A percentile compares a stretch with the other conserved stretches of the same genome.
phyloP scores from a whole-genome alignment of 1,140 invertebrate genomes.

The Drosophila oshimai region DNA sequence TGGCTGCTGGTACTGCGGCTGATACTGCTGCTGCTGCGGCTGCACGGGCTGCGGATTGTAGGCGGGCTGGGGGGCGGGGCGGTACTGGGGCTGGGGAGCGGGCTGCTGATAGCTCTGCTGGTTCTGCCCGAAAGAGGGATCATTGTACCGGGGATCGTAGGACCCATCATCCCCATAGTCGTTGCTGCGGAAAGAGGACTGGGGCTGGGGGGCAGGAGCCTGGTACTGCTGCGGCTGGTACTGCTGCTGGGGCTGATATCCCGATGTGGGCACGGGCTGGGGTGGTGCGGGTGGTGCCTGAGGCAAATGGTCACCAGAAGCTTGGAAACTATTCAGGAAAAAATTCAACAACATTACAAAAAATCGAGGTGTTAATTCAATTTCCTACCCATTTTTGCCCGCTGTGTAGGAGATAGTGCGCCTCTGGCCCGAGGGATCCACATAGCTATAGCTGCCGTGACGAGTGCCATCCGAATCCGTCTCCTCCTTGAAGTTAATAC shows the following conservation, averaged over 20 bases:
- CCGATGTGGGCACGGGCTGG: constrained; percentile 83
- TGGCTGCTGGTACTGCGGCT: constrained; percentile 82
- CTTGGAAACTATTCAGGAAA: constrained; percentile 84
- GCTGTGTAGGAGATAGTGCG: constrained; percentile 93
- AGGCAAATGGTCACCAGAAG: constrained; percentile 91
- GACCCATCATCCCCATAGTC: constrained; percentile 85
- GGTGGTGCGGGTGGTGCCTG: constrained; percentile 86
- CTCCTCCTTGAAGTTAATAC: constrained; percentile 94
- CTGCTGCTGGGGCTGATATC: constrained; percentile 83
- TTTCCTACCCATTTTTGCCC: constrained; percentile 90
- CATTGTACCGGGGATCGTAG: constrained; percentile 83
- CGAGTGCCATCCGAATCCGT: constrained; percentile 92
- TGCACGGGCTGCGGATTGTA: constrained; percentile 74
- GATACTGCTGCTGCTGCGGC: constrained; percentile 81
- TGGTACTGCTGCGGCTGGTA: constrained; percentile 82
- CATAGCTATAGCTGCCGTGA: constrained; percentile 92
- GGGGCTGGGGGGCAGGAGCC: constrained; percentile 65
- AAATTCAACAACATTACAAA: neutral
- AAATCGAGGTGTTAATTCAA: fast-evolving
- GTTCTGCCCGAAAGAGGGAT: constrained; percentile 76
- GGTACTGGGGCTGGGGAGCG: constrained; percentile 77
- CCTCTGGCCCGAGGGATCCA: constrained; percentile 91
- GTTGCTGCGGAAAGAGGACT: constrained; percentile 82
- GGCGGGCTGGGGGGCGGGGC: constrained; percentile 76
- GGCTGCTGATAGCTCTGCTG: constrained; percentile 74